A percentile compares a stretch with the other conserved stretches of the same genome.
These are phyloP conservation scores for Vombatus ursinus DNA, from an alignment of 2,113 vertebrate species.

Conservation along the genomic window DNA sequence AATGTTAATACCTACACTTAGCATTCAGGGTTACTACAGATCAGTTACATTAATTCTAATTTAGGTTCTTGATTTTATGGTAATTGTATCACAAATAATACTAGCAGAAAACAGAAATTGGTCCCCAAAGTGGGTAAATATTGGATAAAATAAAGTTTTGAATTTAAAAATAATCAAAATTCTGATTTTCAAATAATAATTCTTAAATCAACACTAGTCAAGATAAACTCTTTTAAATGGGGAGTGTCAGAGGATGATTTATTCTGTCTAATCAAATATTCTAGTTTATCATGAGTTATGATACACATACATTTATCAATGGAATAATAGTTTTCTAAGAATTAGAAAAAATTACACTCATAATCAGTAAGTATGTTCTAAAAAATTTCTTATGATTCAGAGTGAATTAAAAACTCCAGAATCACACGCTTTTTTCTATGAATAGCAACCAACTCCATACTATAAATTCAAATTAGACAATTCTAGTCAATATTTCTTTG, in stretches of 20 bases:
- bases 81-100: neutral
- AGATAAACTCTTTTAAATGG: neutral
- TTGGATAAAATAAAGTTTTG: neutral
- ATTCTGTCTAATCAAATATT: neutral
- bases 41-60: neutral
- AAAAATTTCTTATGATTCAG: neutral
- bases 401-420: neutral
- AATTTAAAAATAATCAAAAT: neutral
- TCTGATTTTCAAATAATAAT: neutral
- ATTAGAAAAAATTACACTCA: neutral
- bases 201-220: neutral
- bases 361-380: neutral
- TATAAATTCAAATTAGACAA: neutral
- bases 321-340: neutral
- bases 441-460: neutral
- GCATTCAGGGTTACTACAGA: neutral
- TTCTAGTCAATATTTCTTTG: neutral
- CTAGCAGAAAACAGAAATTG: neutral
- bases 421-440: neutral
- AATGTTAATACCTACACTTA: neutral
- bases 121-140: neutral
- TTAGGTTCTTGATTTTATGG: neutral
- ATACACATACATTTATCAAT: neutral
- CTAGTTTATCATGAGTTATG: neutral
- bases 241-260: neutral